Conservation (phyloP, 2,797 vertebrate genomes). For the Acanthiza pusilla region DNA sequence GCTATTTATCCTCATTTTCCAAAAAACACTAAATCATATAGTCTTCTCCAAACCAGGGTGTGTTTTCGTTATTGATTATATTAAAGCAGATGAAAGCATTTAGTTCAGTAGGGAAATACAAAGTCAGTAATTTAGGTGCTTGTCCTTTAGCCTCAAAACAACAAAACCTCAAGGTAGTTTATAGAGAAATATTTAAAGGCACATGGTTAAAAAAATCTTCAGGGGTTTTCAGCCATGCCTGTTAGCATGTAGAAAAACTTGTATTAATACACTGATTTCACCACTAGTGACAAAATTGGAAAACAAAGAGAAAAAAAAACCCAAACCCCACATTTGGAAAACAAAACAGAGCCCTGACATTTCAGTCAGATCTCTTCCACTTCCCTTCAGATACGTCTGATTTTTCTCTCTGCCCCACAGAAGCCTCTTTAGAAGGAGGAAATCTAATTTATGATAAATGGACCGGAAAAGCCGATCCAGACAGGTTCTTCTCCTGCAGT, state of each 20-base stretch:
- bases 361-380: background rate
- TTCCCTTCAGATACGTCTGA: background rate
- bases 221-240: background rate
- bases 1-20: background rate
- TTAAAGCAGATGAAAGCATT: background rate
- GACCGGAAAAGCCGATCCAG: background rate
- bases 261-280: background rate
- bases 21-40: background rate
- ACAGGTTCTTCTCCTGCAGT: background rate
- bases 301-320: background rate
- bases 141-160: background rate
- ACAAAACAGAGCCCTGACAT: background rate
- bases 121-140: background rate
- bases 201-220: background rate
- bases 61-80: background rate
- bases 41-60: background rate
- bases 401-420: background rate
- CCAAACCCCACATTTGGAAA: background rate
- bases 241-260: background rate
- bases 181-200: background rate
- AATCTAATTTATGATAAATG: background rate
- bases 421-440: background rate
- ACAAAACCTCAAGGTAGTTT: background rate
- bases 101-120: background rate
- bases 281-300: background rate